Evolutionary conservation across 2,888 invertebrate genomes (phyloP).

Genomic region (Leuctra nigra): DNA sequence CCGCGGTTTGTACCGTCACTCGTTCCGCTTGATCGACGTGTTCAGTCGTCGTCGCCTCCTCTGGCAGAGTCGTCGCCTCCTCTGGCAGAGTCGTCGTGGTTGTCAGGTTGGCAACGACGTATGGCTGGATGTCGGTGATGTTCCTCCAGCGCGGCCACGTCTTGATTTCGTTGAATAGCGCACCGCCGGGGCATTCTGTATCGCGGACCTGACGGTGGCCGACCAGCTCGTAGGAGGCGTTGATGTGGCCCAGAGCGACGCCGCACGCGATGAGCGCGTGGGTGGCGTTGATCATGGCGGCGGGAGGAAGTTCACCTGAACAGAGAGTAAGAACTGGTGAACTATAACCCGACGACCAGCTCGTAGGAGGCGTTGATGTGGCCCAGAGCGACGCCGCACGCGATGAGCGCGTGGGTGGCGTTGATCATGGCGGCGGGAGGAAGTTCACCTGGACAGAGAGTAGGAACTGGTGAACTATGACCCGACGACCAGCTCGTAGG

Average conservation of each 20-base stretch:
- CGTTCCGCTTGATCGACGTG: not conserved
- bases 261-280: conserved; percentile 55
- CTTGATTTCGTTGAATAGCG: conserved; percentile 52
- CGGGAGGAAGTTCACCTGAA: conserved; percentile 44
- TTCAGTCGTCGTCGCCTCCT: not conserved
- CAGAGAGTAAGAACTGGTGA: too few relatives aligned
- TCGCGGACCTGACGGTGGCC: conserved; percentile 56
- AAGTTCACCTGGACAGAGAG: not conserved
- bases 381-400: conserved; percentile 53
- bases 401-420: conserved; percentile 51
- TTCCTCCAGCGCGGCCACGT: conserved; percentile 53
- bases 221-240: conserved; percentile 51
- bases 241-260: conserved; percentile 52
- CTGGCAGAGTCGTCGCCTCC: not conserved
- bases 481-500: conserved; percentile 57
- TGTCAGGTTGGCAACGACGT: conserved; percentile 25
- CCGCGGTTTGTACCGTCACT: too few relatives aligned
- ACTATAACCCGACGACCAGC: conserved; percentile 56
- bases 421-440: conserved; percentile 54
- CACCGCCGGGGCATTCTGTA: conserved; percentile 63
- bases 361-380: conserved; percentile 52
- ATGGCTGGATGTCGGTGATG: conserved; percentile 33
- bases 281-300: conserved; percentile 49
- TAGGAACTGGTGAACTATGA: too few relatives aligned
- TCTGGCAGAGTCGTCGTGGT: not conserved